Base-by-base conservation (phyloP, 2,888 invertebrate species). In the Ormyrus pomaceus region DNA sequence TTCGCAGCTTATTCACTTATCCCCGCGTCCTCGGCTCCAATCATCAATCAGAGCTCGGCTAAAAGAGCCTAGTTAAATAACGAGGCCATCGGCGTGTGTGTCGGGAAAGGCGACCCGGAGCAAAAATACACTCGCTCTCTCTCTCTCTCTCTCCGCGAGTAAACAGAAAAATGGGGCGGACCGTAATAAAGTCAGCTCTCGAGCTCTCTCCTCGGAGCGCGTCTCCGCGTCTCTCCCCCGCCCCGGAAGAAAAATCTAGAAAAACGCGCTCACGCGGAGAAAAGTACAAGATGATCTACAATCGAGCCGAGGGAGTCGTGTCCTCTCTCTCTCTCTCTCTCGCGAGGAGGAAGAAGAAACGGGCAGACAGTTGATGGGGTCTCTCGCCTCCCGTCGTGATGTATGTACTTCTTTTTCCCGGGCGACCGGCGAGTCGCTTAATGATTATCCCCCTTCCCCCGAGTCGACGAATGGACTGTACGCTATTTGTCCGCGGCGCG, bases 301-400 rank as follows among this genome's bases (percentile, higher is more conserved):
- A 80, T 77, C 74, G 80, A 81, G 80, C 64, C 72, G 64, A 66
- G 71, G 69, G 56, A 53, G 75, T 56, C 34, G 71, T 13, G 0
- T 1, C 1, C 19, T 19, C 19, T 19, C 19, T 19, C 19, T 19
- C 19, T 19, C 19, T 19, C 19, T 19, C 6, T 4, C 6, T 8
- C n/a, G 45, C 46, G 45, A 34, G 7, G 13, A 64, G 65, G 65
- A 65, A 56, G 62, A 73, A 74, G 62, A 45, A 66, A 48, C 51
- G 55, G 78, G 77, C 81, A 82, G 79, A 81, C 73, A 72, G 83
- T 82, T 85, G 84, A 85, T 83, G 85, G 84, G 83, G 81, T 34
- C 34, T 19, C 34, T 81, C 80, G 82, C 80, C 77, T 64, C 77
- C 78, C 51, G 62, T 46, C 75, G 77, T 82, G 80, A 83, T 83